Conservation (phyloP, 2,113 vertebrate genomes). For the Pelmatolapia mariae region DNA sequence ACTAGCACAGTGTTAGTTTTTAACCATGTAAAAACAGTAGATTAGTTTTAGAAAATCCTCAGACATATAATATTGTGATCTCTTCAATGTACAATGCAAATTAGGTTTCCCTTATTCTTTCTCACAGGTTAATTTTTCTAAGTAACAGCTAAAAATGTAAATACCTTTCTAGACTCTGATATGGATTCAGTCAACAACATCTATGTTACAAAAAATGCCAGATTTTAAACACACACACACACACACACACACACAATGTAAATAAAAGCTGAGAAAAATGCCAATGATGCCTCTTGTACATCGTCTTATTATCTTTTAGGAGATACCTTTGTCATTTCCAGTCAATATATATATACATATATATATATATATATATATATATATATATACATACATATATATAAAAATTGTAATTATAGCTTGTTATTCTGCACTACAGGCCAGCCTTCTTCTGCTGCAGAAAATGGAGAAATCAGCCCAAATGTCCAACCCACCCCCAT, state of each 20-base stretch:
- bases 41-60: neutral
- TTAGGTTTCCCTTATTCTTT: neutral
- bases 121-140: neutral
- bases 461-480: neutral
- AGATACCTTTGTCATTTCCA: neutral
- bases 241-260: neutral
- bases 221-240: too few relatives aligned
- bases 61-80: neutral
- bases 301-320: neutral
- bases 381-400: rapidly evolving
- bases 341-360: neutral
- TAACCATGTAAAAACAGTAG: neutral
- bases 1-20: neutral
- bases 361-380: rapidly evolving
- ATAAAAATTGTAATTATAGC: neutral
- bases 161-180: neutral
- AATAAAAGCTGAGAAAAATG: neutral
- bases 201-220: neutral
- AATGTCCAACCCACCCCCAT: conserved; percentile 70
- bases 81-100: neutral
- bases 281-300: neutral
- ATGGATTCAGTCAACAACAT: neutral
- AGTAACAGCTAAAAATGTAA: neutral
- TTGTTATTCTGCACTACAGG: conserved; percentile 3
- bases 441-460: neutral